phyloP scores from a whole-genome alignment of 1,140 invertebrate species.

The Drosophila elegans region DNA sequence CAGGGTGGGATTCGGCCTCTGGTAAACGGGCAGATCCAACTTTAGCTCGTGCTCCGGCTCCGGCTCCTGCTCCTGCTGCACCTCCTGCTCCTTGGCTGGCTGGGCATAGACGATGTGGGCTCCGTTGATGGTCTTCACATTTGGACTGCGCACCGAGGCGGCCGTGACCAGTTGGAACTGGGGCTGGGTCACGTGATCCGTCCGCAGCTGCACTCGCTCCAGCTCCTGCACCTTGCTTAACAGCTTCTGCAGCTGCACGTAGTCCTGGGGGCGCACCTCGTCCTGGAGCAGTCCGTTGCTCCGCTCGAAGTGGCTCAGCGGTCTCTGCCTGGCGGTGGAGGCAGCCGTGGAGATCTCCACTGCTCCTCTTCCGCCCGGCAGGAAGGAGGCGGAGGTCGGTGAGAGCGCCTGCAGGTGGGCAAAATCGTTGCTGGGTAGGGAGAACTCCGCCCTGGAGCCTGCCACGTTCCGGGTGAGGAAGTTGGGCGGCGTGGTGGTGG shows the following conservation, averaged over 20 bases:
- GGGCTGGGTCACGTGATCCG: background rate
- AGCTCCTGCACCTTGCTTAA: constrained; percentile 80
- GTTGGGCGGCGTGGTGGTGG: constrained; percentile 62
- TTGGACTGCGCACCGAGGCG: constrained; percentile 68
- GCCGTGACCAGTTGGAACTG: constrained; percentile 63
- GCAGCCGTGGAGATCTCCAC: constrained; percentile 79
- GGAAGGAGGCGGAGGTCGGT: constrained; percentile 1
- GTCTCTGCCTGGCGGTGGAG: constrained; percentile 58
- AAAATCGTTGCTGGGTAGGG: constrained; percentile 71
- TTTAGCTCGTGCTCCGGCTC: constrained; percentile 46
- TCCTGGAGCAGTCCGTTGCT: constrained; percentile 65
- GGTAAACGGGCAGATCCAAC: constrained; percentile 65
- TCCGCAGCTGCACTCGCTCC: constrained; percentile 76
- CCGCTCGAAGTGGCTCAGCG: constrained; percentile 55
- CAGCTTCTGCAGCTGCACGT: constrained; percentile 79
- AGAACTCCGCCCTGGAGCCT: background rate
- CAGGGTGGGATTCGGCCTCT: constrained; percentile 14
- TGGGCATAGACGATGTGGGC: constrained; percentile 73
- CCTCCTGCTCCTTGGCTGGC: constrained; percentile 33
- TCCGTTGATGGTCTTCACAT: constrained; percentile 66
- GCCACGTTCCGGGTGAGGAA: constrained; percentile 75
- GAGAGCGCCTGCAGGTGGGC: constrained; percentile 68
- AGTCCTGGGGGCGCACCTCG: constrained; percentile 77
- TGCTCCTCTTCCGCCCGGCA: constrained; percentile 6
- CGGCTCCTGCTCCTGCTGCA: constrained; percentile 14